Percentiles rank a stretch among this genome's conserved stretches.
These are phyloP conservation scores for Sarcophaga subvicina DNA, from an alignment of 2,888 invertebrate species.

Conservation along the genomic window DNA sequence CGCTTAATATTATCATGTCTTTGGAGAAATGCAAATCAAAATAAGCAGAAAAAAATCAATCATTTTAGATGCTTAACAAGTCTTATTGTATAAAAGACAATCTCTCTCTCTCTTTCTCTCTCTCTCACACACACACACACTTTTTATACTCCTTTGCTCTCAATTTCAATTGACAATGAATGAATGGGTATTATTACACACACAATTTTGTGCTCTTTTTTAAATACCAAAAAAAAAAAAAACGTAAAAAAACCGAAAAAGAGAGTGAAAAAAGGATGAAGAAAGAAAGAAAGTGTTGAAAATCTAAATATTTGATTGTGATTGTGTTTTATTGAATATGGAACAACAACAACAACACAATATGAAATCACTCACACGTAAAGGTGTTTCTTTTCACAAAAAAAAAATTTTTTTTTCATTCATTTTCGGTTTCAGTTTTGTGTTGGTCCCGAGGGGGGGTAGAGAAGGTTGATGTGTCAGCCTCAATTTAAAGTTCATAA, in stretches of 20 bases:
- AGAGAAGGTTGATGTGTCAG: too few species aligned
- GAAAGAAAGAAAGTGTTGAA: background rate
- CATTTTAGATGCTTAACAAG: constrained; percentile 58
- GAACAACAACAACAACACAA: background rate
- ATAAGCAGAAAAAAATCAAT: constrained; percentile 59
- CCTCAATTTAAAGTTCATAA: too few species aligned
- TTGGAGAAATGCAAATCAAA: constrained; percentile 35
- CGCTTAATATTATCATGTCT: too few species aligned
- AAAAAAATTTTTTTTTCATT: too few species aligned
- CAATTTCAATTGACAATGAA: too few species aligned
- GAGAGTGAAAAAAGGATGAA: background rate
- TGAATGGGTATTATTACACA: too few species aligned
- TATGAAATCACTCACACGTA: constrained; percentile 56
- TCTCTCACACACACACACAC: too few species aligned
- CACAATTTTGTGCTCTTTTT: too few species aligned
- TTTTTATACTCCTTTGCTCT: too few species aligned
- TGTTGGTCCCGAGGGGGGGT: too few species aligned
- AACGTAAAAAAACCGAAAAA: constrained; percentile 18
- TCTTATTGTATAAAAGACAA: constrained; percentile 15
- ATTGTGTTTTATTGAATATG: background rate
- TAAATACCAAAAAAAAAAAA: background rate
- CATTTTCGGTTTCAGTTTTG: too few species aligned
- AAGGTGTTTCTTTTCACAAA: constrained; percentile 28
- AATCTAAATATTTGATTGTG: background rate
- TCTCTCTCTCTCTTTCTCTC: too few species aligned